Conservation (phyloP, 2,888 invertebrate species). For the Agrotis puta region DNA sequence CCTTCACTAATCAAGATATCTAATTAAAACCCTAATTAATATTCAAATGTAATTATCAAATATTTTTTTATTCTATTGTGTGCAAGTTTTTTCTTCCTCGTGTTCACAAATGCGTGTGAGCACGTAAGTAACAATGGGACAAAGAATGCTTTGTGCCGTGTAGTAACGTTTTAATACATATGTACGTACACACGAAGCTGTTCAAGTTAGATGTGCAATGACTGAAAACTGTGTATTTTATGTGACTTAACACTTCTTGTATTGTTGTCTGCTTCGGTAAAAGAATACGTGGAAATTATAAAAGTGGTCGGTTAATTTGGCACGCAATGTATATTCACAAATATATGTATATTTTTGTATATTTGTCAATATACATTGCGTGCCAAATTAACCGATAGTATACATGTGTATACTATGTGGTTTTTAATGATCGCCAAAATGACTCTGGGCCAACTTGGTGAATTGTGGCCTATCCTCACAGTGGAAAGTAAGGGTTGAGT, state of each 20-base stretch:
- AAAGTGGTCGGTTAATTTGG: conserved; percentile 2
- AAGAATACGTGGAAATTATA: conserved; percentile 33
- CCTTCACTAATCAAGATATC: conserved; percentile 17
- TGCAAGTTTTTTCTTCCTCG: conserved; percentile 69
- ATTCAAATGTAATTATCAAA: conserved; percentile 61
- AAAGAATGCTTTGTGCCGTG: conserved; percentile 79
- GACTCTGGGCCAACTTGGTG: not conserved
- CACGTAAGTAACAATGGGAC: conserved; percentile 78
- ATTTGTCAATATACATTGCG: no score
- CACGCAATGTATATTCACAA: conserved; percentile 7
- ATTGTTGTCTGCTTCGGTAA: conserved; percentile 31
- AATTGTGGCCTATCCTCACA: not conserved
- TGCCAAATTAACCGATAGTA: no score
- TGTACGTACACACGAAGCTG: conserved; percentile 39
- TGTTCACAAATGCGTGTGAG: conserved; percentile 67
- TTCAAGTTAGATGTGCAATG: conserved; percentile 57
- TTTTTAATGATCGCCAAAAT: not conserved
- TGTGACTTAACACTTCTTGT: conserved; percentile 46
- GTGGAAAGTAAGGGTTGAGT: no score
- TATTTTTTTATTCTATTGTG: conserved; percentile 58
- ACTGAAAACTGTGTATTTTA: conserved; percentile 53
- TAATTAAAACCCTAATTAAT: conserved; percentile 37
- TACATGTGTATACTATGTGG: not conserved
- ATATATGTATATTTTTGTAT: no score
- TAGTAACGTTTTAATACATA: conserved; percentile 61